These are phyloP conservation scores for Porites divaricata DNA, from an alignment of 92 coral and sea anemone genomes.

Conservation along the genomic window DNA sequence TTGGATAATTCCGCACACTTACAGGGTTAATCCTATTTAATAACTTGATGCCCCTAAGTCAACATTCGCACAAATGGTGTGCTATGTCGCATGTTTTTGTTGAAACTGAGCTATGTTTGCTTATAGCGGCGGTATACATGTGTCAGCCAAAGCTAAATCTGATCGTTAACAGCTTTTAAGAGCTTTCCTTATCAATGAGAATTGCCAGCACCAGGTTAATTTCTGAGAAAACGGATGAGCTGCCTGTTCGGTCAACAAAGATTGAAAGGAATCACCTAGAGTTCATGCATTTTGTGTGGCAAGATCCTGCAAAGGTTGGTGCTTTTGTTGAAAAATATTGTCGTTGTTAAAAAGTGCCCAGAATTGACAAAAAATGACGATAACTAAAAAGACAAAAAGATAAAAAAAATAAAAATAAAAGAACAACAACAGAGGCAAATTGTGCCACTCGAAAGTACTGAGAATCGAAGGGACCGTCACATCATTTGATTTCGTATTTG, in stretches of 20 bases:
- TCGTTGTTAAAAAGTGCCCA: not conserved
- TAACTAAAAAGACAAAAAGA: no score
- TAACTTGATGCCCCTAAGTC: not conserved
- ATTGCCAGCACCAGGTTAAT: not conserved
- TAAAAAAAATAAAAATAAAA: no score
- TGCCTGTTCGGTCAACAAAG: not conserved
- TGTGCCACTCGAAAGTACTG: no score
- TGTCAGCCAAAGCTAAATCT: not conserved
- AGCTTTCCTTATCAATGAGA: not conserved
- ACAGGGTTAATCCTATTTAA: not conserved
- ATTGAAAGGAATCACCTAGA: not conserved
- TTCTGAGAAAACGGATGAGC: not conserved
- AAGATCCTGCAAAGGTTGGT: not conserved
- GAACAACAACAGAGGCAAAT: no score
- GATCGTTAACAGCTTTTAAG: conserved; percentile 20
- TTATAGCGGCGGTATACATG: not conserved
- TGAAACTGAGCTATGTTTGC: conserved; percentile 9
- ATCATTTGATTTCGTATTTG: no score
- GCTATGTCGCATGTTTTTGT: conserved; percentile 14
- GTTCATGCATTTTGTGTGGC: not conserved
- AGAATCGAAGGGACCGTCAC: no score
- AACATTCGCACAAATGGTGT: not conserved
- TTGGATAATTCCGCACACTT: not conserved
- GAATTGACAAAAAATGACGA: no score
- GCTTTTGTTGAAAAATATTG: not conserved